Percentiles rank a stretch among this genome's conserved stretches.
phyloP scores from a whole-genome alignment of 2,888 invertebrate species.

The Scelioninae gen. 1 region DNA sequence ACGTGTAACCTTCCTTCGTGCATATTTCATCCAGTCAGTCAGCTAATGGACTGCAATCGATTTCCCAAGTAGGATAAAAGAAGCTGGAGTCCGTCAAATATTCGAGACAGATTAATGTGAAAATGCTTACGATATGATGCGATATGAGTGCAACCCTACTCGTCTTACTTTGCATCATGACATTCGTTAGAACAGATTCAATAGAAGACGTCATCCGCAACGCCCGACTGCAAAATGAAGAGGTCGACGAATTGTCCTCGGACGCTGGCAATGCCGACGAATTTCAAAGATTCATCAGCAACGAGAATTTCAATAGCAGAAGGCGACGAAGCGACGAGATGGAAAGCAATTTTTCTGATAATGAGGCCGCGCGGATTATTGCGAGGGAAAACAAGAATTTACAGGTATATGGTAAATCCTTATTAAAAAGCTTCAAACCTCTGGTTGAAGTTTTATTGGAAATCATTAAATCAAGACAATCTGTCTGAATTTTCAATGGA shows the following conservation, averaged over 20 bases:
- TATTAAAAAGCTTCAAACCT: too few species aligned
- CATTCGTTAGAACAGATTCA: conserved; percentile 45
- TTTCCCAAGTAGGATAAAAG: background rate
- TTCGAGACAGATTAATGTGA: conserved; percentile 9
- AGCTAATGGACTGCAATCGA: too few species aligned
- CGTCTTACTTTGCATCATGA: conserved; percentile 53
- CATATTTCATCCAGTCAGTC: background rate
- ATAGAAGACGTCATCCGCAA: conserved; percentile 46
- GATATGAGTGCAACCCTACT: conserved; percentile 61
- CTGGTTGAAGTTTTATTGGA: too few species aligned
- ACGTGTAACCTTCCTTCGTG: background rate
- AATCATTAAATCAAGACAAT: too few species aligned
- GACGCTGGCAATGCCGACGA: too few species aligned
- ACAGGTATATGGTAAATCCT: background rate
- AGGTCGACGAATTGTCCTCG: conserved; percentile 51
- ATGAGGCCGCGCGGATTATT: background rate
- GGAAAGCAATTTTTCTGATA: conserved; percentile 12
- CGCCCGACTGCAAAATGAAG: conserved; percentile 33
- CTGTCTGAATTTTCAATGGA: too few species aligned
- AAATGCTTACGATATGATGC: conserved; percentile 60
- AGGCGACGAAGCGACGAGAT: conserved; percentile 22
- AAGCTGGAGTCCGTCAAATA: background rate
- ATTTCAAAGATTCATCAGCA: conserved; percentile 47
- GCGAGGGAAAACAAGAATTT: background rate
- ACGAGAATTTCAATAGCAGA: conserved; percentile 13